phyloP scores from a whole-genome alignment of 2,113 vertebrate species.

The Erythrocercus mccallii region DNA sequence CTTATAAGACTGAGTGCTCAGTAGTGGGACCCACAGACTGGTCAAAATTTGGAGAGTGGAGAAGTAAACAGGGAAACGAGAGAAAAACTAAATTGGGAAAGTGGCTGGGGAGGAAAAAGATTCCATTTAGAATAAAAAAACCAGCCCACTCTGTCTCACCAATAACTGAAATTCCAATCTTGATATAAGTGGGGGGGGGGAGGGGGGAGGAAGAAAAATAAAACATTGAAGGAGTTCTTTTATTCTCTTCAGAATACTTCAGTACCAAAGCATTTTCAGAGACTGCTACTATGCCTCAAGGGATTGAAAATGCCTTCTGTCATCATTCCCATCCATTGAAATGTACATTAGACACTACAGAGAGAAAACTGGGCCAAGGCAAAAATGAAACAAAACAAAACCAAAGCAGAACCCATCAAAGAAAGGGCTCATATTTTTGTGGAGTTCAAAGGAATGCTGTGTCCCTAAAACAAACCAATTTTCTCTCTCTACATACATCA shows the following conservation, averaged over 20 bases:
- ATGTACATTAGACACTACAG: conserved; percentile 38
- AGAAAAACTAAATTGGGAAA: not conserved
- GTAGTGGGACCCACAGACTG: not conserved
- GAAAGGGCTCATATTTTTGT: not conserved
- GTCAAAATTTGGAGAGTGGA: not conserved
- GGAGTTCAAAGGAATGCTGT: conserved; percentile 3
- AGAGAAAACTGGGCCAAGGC: conserved; percentile 50
- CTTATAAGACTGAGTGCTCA: not conserved
- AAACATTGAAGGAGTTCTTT: not conserved
- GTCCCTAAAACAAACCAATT: conserved; percentile 27
- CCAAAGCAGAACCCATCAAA: conserved; percentile 27
- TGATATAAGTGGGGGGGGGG: not conserved
- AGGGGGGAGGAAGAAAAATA: not conserved
- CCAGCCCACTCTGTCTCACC: rapidly evolving
- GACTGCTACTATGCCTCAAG: not conserved
- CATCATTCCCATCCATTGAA: conserved; percentile 41
- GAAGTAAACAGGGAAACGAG: not conserved
- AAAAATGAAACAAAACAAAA: conserved; percentile 48
- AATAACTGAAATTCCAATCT: not conserved
- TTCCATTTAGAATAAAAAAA: not conserved
- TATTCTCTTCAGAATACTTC: conserved; percentile 6
- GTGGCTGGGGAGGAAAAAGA: rapidly evolving
- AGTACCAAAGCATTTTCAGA: conserved; percentile 4
- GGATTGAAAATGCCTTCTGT: conserved; percentile 42
- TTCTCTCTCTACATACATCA: not conserved